Evolutionary conservation across 2,797 vertebrate genomes (phyloP), one percentile per base, ranked within the genome.

Genomic region (Bradypus variegatus): DNA sequence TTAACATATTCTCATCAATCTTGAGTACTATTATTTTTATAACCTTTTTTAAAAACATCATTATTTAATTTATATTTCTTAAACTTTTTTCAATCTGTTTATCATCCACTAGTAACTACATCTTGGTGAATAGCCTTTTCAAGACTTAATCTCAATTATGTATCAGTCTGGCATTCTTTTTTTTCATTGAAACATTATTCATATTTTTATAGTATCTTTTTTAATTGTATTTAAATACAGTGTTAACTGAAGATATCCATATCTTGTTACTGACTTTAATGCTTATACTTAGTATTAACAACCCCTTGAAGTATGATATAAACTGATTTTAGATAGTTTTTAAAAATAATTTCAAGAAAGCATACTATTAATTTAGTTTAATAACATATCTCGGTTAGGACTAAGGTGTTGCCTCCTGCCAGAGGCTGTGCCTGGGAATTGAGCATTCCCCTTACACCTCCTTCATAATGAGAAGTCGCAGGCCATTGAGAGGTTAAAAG

Each of bases 301-400:
- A 55, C 45, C 53, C 25, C 11, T 77, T 55, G 11, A 80, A 83
- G 10, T 76, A 41, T 76, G 64, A 75, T 21, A 86, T 41, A 69
- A n/a, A 83, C 55, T 67, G 5, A 36, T 81, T 92, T 93, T n/a
- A 88, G 48, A 76, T 45, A 65, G n/a, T 64, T 88, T 88, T 75
- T 2, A 36, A 72, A 90, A 62, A 87, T 73, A 89, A 77, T 85
- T 92, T 88, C 62, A 89, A 85, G 18, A 8, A 80, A 75, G 48
- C 21, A 86, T 45, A 2, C 11, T 91, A 73, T 90, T 65, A 86
- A 75, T 36, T 88, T 75, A 55, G 36, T 64, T 92, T 60, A 92
- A 84, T 70, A 89, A 76, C 9, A 25, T 41, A 50, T 27, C n/a
- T 86, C 8, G 3, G 41, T 45, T 45, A 45, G 41, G 41, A 45